These are phyloP conservation scores for Luehdorfia chinensis DNA, from an alignment of 1,140 invertebrate genomes.

Conservation along the genomic window DNA sequence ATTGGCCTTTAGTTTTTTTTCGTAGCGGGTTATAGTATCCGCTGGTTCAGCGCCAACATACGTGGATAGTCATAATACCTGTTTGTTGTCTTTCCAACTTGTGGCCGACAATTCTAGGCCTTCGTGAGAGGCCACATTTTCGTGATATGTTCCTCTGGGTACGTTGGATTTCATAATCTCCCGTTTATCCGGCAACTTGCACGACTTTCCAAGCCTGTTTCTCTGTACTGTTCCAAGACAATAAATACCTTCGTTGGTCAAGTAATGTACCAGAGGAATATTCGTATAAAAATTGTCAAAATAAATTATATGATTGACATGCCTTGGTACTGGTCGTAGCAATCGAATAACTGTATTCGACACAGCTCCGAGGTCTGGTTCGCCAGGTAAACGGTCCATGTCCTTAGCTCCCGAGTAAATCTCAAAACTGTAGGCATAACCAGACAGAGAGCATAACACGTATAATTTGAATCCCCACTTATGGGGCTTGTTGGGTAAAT, in stretches of 20 bases:
- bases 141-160: conserved; percentile 23
- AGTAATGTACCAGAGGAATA: conserved; percentile 4
- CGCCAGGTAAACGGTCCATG: conserved; percentile 33
- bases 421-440: conserved; percentile 61
- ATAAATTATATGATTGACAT: conserved; percentile 37
- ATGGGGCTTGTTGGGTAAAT: conserved; percentile 47
- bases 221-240: conserved; percentile 21
- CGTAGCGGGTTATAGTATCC: conserved; percentile 20
- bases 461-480: conserved; percentile 64
- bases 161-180: conserved; percentile 19
- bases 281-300: conserved; percentile 37
- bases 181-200: conserved; percentile 22
- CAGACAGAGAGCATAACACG: conserved; percentile 42
- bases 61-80: conserved; percentile 20
- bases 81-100: conserved; percentile 23
- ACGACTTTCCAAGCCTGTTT: conserved; percentile 22
- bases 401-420: conserved; percentile 54
- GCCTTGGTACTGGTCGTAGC: conserved; percentile 25
- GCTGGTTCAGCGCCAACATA: conserved; percentile 22
- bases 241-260: conserved; percentile 18
- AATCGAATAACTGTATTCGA: conserved; percentile 32
- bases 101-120: conserved; percentile 19
- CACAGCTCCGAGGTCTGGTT: conserved; percentile 39
- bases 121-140: conserved; percentile 20
- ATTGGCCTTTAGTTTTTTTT: conserved; percentile 24